Evolutionary conservation across 2,888 invertebrate genomes (phyloP).

Genomic region (Epirrita christyi): DNA sequence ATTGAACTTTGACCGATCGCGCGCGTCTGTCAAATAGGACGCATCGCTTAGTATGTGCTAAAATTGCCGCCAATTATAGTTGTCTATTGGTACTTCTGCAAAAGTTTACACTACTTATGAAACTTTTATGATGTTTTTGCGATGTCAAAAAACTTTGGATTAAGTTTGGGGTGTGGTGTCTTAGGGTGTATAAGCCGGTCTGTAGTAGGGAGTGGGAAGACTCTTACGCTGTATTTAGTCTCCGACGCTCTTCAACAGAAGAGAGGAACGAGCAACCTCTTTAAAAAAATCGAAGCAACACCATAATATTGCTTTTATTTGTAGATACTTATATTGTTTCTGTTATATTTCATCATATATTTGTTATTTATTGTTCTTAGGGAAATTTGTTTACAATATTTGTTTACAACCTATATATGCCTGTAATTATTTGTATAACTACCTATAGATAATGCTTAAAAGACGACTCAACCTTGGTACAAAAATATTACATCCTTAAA

Average conservation of each 20-base stretch:
- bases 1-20: slow-evolving; percentile 2
- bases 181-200: slow-evolving; percentile 4
- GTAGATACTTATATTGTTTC: no score
- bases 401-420: no score
- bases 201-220: neutral
- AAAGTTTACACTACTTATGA: neutral
- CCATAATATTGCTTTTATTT: no score
- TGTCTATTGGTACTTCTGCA: neutral
- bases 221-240: neutral
- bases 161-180: slow-evolving; percentile 1
- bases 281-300: no score
- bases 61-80: neutral
- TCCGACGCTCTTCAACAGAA: neutral
- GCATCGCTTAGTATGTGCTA: neutral
- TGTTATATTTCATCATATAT: no score
- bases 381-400: no score
- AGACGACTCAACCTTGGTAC: no score
- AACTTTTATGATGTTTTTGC: slow-evolving; percentile 3
- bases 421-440: no score
- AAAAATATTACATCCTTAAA: no score
- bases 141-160: neutral
- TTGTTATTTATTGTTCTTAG: no score
- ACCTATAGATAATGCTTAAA: no score
- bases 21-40: slow-evolving; percentile 1
- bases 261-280: neutral